These are phyloP conservation scores for Malaclemys terrapin DNA, from an alignment of 2,113 vertebrate species.

Conservation along the genomic window DNA sequence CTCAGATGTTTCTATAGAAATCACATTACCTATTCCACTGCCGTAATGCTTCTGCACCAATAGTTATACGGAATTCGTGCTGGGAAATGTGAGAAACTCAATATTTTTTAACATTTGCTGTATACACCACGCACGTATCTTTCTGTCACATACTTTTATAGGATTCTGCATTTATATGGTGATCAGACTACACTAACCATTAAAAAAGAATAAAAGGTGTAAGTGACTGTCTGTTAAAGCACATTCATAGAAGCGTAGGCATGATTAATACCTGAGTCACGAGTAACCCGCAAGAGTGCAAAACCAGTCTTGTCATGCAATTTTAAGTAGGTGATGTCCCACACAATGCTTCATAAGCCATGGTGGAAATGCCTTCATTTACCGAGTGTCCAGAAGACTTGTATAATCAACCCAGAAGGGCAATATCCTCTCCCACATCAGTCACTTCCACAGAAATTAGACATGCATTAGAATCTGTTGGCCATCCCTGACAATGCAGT, in stretches of 20 bases:
- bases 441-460: not conserved
- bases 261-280: not conserved
- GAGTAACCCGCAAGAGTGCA: not conserved
- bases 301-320: not conserved
- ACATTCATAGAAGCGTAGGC: not conserved
- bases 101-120: not conserved
- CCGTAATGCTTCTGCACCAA: not conserved
- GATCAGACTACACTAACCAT: not conserved
- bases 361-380: not conserved
- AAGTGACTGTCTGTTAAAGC: not conserved
- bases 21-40: not conserved
- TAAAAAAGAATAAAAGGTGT: not conserved
- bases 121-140: not conserved
- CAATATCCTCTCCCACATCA: not conserved
- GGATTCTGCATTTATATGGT: not conserved
- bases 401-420: not conserved
- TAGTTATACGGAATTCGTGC: fast-evolving
- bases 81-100: not conserved
- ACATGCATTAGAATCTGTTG: not conserved
- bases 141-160: fast-evolving
- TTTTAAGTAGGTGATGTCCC: not conserved
- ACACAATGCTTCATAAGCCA: not conserved
- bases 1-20: not conserved
- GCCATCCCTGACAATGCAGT: not conserved
- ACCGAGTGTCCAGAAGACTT: fast-evolving